Conservation (phyloP, 2,113 vertebrate species). For the Peromyscus polionotus region DNA sequence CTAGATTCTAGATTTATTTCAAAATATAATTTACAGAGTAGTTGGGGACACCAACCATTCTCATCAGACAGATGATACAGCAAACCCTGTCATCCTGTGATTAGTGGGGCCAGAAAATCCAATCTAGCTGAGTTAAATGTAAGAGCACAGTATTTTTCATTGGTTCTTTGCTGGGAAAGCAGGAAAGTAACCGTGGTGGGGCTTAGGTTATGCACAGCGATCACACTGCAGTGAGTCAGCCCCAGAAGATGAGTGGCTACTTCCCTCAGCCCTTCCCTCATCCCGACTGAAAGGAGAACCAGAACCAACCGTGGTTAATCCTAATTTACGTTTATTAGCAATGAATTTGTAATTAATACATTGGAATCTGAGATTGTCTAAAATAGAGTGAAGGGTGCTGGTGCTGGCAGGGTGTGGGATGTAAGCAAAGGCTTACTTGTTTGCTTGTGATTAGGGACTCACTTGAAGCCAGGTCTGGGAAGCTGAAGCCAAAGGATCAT, state of each 20-base stretch:
- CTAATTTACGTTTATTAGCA: not conserved
- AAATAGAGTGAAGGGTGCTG: not conserved
- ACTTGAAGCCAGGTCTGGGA: not conserved
- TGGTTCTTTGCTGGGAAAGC: conserved; percentile 14
- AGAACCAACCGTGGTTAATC: not conserved
- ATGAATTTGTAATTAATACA: not conserved
- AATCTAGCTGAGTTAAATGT: not conserved
- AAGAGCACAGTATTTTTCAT: not conserved
- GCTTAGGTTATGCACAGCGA: not conserved
- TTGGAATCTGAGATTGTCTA: not conserved
- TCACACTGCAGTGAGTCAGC: not conserved
- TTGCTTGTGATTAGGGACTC: not conserved
- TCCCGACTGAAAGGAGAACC: not conserved
- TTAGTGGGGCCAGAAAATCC: conserved; percentile 1
- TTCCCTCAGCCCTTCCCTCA: not conserved
- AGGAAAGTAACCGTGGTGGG: not conserved
- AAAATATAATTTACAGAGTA: conserved; percentile 27
- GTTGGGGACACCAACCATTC: not conserved
- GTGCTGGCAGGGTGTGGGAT: not conserved
- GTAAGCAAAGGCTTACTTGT: not conserved
- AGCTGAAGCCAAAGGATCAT: not conserved
- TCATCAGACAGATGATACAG: not conserved
- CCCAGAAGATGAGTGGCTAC: not conserved
- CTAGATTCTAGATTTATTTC: conserved; percentile 3
- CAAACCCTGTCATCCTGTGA: not conserved